phyloP scores from a whole-genome alignment of 2,113 vertebrate genomes.

The Todiramphus saurophagus region DNA sequence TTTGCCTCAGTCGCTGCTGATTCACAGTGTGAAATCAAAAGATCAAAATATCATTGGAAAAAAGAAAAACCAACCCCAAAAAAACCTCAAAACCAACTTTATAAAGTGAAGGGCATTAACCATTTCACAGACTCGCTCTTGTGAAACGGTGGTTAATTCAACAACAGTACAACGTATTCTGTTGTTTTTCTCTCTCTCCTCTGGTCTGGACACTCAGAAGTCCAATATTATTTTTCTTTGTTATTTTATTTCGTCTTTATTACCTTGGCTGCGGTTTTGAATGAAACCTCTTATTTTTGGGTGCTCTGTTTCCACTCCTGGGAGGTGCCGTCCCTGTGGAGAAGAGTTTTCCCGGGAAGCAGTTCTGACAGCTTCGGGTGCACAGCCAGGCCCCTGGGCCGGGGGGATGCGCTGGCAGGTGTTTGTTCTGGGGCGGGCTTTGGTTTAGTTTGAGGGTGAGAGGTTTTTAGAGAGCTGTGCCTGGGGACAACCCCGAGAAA shows the following conservation, averaged over 20 bases:
- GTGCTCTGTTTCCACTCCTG: rapidly evolving
- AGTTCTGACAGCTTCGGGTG: not conserved
- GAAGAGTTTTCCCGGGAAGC: not conserved
- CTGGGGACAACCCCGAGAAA: rapidly evolving
- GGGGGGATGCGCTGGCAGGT: not conserved
- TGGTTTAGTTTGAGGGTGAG: not conserved
- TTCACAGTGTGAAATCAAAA: not conserved
- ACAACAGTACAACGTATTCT: rapidly evolving
- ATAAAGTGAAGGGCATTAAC: not conserved
- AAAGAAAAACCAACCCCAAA: not conserved
- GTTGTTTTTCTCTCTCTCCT: not conserved
- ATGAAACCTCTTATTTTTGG: rapidly evolving
- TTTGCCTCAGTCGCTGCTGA: not conserved
- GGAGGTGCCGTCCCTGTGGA: rapidly evolving
- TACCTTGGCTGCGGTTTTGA: not conserved
- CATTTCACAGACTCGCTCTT: not conserved
- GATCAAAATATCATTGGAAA: not conserved
- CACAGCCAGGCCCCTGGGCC: not conserved
- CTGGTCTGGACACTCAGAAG: not conserved
- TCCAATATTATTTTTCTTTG: not conserved
- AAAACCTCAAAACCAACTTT: rapidly evolving
- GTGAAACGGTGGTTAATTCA: not conserved
- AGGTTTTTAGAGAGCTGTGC: not conserved
- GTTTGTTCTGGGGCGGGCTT: not conserved
- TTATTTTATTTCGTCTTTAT: not conserved